These are phyloP conservation scores for Nyctereutes procyonoides DNA, from an alignment of 2,113 vertebrate genomes.

Conservation along the genomic window DNA sequence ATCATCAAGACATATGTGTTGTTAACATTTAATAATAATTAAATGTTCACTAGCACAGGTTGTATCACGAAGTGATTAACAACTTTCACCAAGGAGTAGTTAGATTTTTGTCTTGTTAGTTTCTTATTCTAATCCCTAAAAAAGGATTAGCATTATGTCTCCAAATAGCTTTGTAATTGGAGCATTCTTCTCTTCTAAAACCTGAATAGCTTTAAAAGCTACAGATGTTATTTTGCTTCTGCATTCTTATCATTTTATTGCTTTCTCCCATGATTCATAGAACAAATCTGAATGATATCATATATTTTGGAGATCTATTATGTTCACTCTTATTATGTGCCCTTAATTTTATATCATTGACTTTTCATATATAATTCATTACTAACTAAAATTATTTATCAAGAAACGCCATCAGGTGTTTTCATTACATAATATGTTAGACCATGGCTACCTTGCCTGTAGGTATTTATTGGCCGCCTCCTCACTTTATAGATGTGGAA, in stretches of 20 bases:
- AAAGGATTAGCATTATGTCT: slow-evolving; percentile 78
- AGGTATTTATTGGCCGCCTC: neutral
- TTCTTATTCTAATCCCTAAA: slow-evolving; percentile 80
- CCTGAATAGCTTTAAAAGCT: neutral
- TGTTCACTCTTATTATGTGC: neutral
- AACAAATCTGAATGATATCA: neutral
- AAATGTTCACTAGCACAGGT: slow-evolving; percentile 66
- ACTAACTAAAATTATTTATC: neutral
- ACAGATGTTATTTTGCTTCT: slow-evolving; percentile 62
- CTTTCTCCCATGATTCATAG: neutral
- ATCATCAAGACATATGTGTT: slow-evolving; percentile 58
- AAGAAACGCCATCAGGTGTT: neutral
- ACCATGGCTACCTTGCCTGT: neutral
- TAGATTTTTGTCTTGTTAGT: slow-evolving; percentile 77
- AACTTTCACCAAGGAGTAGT: slow-evolving; percentile 73
- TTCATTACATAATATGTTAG: neutral
- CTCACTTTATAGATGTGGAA: neutral
- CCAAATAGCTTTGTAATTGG: slow-evolving; percentile 44
- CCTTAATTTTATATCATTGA: neutral
- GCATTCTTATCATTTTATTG: neutral
- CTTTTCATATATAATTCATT: neutral
- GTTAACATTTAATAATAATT: slow-evolving; percentile 79
- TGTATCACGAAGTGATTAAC: slow-evolving; percentile 82
- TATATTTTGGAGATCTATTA: neutral
- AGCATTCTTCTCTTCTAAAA: neutral